Evolutionary conservation across 53 echinoderm and acorn worm species (phyloP).

Genomic region (Henricia sp.): DNA sequence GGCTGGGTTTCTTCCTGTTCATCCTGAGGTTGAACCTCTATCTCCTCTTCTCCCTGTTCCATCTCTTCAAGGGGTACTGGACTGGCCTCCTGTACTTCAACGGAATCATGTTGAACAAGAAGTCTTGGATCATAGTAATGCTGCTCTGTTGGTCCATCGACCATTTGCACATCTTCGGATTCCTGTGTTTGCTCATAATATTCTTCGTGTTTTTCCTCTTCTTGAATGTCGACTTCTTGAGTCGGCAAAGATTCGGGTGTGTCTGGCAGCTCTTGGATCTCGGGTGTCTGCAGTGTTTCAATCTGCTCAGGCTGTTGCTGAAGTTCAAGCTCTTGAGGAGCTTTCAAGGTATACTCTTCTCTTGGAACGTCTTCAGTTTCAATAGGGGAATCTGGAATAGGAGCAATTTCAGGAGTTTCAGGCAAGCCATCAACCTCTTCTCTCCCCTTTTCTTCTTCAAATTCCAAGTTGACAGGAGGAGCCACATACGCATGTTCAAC

Average conservation of each 20-base stretch:
- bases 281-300: constrained; percentile 86
- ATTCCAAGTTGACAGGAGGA: constrained; percentile 31
- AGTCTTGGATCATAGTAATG: constrained; percentile 91
- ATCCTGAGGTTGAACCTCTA: constrained; percentile 17
- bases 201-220: constrained; percentile 31
- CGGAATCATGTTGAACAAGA: constrained; percentile 23
- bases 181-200: constrained; percentile 11
- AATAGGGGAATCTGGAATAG: constrained; percentile 55
- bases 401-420: constrained; percentile 46
- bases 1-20: background rate
- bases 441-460: constrained; percentile 26
- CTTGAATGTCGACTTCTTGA: constrained; percentile 25
- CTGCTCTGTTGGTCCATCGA: constrained; percentile 96
- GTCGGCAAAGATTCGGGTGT: constrained; percentile 83
- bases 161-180: constrained; percentile 36
- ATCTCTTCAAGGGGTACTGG: constrained; percentile 46
- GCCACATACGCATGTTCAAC: constrained; percentile 16
- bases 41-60: constrained; percentile 27
- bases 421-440: constrained; percentile 35
- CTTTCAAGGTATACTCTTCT: constrained; percentile 30
- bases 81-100: constrained; percentile 43
- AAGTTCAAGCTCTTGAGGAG: constrained; percentile 44
- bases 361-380: constrained; percentile 32
- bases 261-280: constrained; percentile 97
- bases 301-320: constrained; percentile 59